These are phyloP conservation scores for Mamestra brassicae DNA, from an alignment of 2,888 invertebrate genomes.

Conservation along the genomic window DNA sequence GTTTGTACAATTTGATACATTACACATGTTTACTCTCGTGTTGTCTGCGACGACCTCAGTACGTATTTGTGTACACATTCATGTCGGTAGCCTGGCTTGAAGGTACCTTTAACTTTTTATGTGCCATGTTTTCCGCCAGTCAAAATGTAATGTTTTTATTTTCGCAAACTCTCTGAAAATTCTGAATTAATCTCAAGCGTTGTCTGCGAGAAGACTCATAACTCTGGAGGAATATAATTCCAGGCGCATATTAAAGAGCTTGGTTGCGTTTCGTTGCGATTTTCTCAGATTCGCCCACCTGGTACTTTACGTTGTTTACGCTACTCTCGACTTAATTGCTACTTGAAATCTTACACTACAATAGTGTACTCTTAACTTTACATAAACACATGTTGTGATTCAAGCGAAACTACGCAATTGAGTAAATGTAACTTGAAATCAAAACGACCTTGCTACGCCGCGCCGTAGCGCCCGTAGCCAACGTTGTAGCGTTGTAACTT, in stretches of 20 bases:
- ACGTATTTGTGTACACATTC: constrained; percentile 15
- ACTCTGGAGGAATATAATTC: constrained; percentile 52
- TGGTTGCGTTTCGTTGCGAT: constrained; percentile 26
- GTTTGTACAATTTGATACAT: constrained; percentile 2
- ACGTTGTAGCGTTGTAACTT: not conserved
- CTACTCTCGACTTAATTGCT: constrained; percentile 11
- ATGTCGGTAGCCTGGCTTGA: not conserved
- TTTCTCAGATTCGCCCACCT: constrained; percentile 11
- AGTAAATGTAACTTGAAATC: not conserved
- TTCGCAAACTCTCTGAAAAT: constrained; percentile 44
- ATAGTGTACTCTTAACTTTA: not conserved
- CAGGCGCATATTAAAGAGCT: constrained; percentile 54
- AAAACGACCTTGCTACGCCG: constrained; percentile 8
- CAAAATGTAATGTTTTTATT: constrained; percentile 45
- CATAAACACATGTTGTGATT: not conserved
- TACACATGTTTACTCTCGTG: constrained; percentile 13
- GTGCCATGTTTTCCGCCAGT: constrained; percentile 29
- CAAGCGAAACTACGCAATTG: not conserved
- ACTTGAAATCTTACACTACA: constrained; percentile 3
- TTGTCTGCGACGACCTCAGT: not conserved
- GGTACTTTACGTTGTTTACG: constrained; percentile 18
- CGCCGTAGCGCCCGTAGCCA: constrained; percentile 7
- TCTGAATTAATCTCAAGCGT: constrained; percentile 49
- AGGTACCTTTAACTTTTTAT: constrained; percentile 36
- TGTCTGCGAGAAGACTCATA: constrained; percentile 52